A percentile compares a stretch with the other conserved stretches of the same genome.
phyloP scores from a whole-genome alignment of 1,140 invertebrate genomes.

The Sitophilus oryzae region DNA sequence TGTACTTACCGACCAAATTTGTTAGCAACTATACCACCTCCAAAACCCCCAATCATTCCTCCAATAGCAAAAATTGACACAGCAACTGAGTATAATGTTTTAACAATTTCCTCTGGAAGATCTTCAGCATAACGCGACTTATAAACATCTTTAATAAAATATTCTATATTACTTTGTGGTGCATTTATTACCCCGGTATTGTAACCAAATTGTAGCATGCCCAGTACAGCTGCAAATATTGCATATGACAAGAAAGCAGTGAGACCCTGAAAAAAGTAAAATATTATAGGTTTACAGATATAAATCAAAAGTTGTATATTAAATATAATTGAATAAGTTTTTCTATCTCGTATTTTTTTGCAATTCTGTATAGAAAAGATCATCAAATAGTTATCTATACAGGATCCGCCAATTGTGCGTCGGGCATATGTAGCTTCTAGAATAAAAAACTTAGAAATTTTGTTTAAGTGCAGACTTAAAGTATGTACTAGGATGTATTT shows the following conservation, averaged over 20 bases:
- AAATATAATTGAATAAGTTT: too few relatives aligned
- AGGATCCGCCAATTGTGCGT: too few relatives aligned
- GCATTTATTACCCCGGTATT: constrained; percentile 98
- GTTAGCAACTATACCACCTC: constrained; percentile 83
- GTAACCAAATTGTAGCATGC: constrained; percentile 98
- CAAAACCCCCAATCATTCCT: constrained; percentile 90
- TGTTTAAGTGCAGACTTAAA: too few relatives aligned
- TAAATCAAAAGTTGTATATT: neutral
- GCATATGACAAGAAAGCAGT: constrained; percentile 88
- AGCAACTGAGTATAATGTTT: constrained; percentile 79
- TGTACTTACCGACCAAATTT: constrained; percentile 76
- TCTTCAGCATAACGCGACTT: constrained; percentile 66
- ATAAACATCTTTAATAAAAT: constrained; percentile 87
- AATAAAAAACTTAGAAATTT: too few relatives aligned
- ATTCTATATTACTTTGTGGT: constrained; percentile 87
- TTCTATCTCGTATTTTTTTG: too few relatives aligned
- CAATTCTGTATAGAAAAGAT: too few relatives aligned
- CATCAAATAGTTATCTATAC: too few relatives aligned
- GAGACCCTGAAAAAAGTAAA: constrained; percentile 67
- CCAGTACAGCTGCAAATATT: constrained; percentile 87
- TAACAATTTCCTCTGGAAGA: constrained; percentile 62
- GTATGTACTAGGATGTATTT: too few relatives aligned
- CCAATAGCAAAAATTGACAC: constrained; percentile 93
- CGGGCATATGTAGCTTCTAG: too few relatives aligned
- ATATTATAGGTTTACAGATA: neutral